Conservation (phyloP, 2,888 invertebrate species). For the Archips crataeganus region DNA sequence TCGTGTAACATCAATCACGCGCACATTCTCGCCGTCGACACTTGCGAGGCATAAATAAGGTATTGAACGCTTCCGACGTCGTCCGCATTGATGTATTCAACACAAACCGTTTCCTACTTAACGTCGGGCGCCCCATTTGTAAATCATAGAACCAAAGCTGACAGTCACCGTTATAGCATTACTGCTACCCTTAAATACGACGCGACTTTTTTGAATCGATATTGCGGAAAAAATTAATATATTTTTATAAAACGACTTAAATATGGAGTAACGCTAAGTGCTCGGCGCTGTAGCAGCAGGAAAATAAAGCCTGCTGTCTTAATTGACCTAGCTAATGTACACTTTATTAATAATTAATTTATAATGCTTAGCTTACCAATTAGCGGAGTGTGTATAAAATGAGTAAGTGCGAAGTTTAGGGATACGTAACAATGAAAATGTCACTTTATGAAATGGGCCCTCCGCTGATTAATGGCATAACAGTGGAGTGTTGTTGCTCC, state of each 20-base stretch:
- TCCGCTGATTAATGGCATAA: conserved; percentile 78
- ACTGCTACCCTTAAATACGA: background rate
- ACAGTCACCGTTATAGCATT: conserved; percentile 52
- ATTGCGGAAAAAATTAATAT: background rate
- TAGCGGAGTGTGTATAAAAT: conserved; percentile 42
- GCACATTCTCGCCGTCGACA: conserved; percentile 67
- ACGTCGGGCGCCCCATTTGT: conserved; percentile 61
- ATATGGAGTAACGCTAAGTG: conserved; percentile 31
- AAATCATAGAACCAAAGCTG: conserved; percentile 54
- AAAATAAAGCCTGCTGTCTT: conserved; percentile 28
- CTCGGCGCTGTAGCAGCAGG: conserved; percentile 23
- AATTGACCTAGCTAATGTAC: conserved; percentile 27
- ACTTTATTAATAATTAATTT: conserved; percentile 36
- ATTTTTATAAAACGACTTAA: conserved; percentile 10
- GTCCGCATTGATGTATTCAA: conserved; percentile 72
- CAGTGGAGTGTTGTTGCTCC: conserved; percentile 60
- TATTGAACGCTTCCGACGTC: conserved; percentile 70
- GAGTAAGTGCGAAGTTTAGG: conserved; percentile 64
- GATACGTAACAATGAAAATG: conserved; percentile 80
- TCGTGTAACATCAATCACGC: conserved; percentile 73
- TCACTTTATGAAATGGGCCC: conserved; percentile 81
- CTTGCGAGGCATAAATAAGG: conserved; percentile 73
- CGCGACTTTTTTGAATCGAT: background rate
- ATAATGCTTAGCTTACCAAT: conserved; percentile 32
- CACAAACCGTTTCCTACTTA: conserved; percentile 65